Conservation (phyloP, 2,888 invertebrate genomes). For the Monochamus alternatus region DNA sequence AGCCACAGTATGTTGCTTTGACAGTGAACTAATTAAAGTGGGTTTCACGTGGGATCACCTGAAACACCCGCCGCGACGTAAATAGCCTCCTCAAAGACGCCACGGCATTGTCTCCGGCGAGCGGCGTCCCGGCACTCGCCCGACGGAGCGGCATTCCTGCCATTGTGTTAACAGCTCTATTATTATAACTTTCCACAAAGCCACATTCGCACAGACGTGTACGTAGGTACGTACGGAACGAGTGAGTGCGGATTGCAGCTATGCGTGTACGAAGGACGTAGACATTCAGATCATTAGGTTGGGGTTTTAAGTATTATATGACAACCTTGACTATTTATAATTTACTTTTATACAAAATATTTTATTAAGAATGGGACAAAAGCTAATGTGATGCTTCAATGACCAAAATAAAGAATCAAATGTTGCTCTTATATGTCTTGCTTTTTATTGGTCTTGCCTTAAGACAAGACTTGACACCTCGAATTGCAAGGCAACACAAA, state of each 20-base stretch:
- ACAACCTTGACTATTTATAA: no score
- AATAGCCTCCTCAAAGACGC: conserved; percentile 60
- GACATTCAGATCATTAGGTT: conserved; percentile 16
- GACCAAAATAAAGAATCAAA: no score
- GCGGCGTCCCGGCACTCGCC: conserved; percentile 39
- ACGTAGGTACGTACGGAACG: not conserved
- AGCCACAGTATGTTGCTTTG: conserved; percentile 61
- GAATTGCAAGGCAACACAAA: no score
- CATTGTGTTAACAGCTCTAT: conserved; percentile 61
- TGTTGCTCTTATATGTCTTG: no score
- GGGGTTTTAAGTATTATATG: not conserved
- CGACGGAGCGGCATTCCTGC: conserved; percentile 44
- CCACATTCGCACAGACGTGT: conserved; percentile 37
- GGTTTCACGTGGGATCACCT: conserved; percentile 64
- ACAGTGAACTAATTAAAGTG: conserved; percentile 66
- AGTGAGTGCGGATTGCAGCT: conserved; percentile 35
- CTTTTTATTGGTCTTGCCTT: no score
- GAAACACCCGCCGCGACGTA: conserved; percentile 61
- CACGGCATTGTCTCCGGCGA: conserved; percentile 38
- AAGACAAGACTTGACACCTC: no score
- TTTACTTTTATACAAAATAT: no score
- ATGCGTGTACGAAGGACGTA: conserved; percentile 20
- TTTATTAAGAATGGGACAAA: no score
- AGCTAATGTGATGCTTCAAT: no score
- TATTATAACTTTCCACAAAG: conserved; percentile 54